Evolutionary conservation across 2,888 invertebrate species (phyloP), one percentile per base, ranked within the genome.

Genomic region (Buathra laborator): DNA sequence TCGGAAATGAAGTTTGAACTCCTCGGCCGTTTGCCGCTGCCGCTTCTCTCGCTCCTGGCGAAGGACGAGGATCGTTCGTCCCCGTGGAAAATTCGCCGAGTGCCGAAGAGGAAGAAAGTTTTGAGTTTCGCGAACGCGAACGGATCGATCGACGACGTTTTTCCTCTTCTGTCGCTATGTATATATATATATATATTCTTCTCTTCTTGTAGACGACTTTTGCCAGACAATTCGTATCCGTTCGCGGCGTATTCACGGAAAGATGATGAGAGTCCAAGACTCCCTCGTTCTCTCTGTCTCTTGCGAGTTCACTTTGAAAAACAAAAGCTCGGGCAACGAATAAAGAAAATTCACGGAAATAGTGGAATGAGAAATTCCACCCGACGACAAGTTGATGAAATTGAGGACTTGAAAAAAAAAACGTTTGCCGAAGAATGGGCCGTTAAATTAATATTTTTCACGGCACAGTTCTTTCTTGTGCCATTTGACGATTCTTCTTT

Each of bases 1-100:
- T 84, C 70, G 84, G 78, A 86, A 87, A 87, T 86, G 83, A 87
- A 87, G 86, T 87, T 87, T 86, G 78, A 87, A 86, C 84, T 83
- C 79, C 37, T 67, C 64, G 62, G 64, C 81, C 76, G 85, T 84
- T 86, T 83, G 78, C 76, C 71, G 83, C 81, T 78, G 75, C 81
- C 67, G 72, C 78, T 62, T 24, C 46, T 67, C 44, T 24, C 24
- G 68, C 46, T 53, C 62, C 51, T 51, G 48, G 62, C 59, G 37
- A 9, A 46, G 59, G 56, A 78, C 77, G 72, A 72, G 71, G 70
- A 72, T 74, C 77, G 68, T 81, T 71, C 68, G 64, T 81, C 66
- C 74, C 78, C 53, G 53, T 84, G 66, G 74, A 84, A 81, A 84
- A 84, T 84, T 84, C 77, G 37, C 46, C 56, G 46, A 24, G 37